phyloP scores from a whole-genome alignment of 2,113 vertebrate genomes.

The Podarcis raffonei region DNA sequence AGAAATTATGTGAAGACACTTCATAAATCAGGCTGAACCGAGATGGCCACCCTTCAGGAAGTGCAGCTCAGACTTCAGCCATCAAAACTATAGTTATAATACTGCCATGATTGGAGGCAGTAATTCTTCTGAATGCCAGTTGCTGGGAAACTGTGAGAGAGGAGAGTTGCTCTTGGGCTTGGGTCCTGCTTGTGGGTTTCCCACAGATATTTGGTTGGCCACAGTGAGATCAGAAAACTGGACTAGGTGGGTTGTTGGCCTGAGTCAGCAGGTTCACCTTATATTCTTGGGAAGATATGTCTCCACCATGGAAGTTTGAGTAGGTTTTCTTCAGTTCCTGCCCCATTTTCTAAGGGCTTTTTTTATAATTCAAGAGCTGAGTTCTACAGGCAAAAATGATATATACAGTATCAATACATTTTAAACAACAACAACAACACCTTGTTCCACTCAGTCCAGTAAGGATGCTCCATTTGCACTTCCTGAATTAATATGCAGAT shows the following conservation, averaged over 20 bases:
- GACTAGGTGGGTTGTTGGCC: no score
- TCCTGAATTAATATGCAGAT: neutral
- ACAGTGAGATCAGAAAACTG: no score
- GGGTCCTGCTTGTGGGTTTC: no score
- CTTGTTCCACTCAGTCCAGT: neutral
- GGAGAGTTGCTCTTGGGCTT: no score
- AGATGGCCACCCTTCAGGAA: neutral
- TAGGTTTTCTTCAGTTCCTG: neutral
- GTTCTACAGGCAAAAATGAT: slow-evolving; percentile 9
- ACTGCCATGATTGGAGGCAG: no score
- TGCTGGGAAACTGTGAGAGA: no score
- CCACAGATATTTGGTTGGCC: no score
- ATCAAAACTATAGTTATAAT: neutral
- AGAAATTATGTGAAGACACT: neutral
- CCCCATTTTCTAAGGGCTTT: slow-evolving; percentile 22
- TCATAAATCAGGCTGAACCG: neutral
- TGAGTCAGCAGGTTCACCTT: no score
- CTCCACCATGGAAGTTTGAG: neutral
- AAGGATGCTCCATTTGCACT: neutral
- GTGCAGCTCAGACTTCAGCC: neutral
- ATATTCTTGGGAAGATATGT: neutral
- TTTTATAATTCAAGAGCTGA: slow-evolving; percentile 45
- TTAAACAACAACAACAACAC: no score
- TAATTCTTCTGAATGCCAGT: no score
- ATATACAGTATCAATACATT: no score